These are phyloP conservation scores for Cheumatopsyche charites DNA, from an alignment of 1,140 invertebrate genomes.

Conservation along the genomic window DNA sequence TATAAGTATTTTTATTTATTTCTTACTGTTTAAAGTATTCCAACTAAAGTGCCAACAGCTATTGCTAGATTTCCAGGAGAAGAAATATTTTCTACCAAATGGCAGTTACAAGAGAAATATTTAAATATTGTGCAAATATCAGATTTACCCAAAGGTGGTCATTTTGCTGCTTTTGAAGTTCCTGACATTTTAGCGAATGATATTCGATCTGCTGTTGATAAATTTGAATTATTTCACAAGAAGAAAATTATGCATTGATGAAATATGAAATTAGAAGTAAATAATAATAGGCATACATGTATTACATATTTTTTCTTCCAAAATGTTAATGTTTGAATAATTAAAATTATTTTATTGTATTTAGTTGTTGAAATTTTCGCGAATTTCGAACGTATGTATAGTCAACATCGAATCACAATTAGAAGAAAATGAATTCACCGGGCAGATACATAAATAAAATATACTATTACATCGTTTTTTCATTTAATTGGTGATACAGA, in stretches of 20 bases:
- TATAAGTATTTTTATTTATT: not conserved
- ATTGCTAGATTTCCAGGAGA: slow-evolving; percentile 68
- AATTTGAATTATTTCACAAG: slow-evolving; percentile 45
- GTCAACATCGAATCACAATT: no score
- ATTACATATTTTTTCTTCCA: not conserved
- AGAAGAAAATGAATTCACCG: no score
- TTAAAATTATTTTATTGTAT: not conserved
- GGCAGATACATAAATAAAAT: no score
- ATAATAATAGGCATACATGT: no score
- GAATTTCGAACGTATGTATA: no score
- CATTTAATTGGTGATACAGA: no score
- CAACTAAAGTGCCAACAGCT: slow-evolving; percentile 62
- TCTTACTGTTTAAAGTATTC: slow-evolving; percentile 49
- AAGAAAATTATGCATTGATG: not conserved
- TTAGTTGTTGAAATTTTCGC: no score
- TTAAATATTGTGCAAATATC: slow-evolving; percentile 65
- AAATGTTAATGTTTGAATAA: not conserved
- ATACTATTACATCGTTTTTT: no score
- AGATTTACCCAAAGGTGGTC: slow-evolving; percentile 68
- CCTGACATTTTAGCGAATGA: slow-evolving; percentile 74
- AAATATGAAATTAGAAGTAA: no score
- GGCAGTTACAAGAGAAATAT: slow-evolving; percentile 60
- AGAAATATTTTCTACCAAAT: slow-evolving; percentile 58
- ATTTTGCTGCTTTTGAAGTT: slow-evolving; percentile 82
- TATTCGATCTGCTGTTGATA: slow-evolving; percentile 54